A percentile compares a stretch with the other conserved stretches of the same genome.
These are phyloP conservation scores for Lepisosteus oculatus DNA, from an alignment of 2,113 vertebrate species.

Conservation along the genomic window DNA sequence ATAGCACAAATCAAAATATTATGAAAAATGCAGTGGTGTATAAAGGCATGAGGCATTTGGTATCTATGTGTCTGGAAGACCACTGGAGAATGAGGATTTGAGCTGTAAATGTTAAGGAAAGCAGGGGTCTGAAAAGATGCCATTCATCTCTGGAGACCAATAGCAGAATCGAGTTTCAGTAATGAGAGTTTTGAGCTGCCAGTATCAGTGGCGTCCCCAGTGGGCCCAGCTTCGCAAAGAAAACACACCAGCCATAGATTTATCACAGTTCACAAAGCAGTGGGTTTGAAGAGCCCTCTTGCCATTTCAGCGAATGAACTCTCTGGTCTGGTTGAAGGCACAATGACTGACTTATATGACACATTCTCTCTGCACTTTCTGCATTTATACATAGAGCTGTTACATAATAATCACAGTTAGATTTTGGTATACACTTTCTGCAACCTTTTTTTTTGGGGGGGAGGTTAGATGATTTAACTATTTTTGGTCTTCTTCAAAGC, in stretches of 20 bases:
- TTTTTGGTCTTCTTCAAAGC: too few relatives aligned
- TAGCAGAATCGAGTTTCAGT: constrained; percentile 58
- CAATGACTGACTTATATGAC: constrained; percentile 35
- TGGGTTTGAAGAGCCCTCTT: constrained; percentile 52
- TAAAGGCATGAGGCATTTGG: constrained; percentile 8
- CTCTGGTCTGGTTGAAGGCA: constrained; percentile 39
- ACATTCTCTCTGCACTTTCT: constrained; percentile 28
- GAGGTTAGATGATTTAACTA: too few relatives aligned
- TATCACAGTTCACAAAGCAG: constrained; percentile 65
- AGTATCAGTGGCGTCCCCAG: constrained; percentile 52
- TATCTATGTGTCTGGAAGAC: constrained; percentile 35
- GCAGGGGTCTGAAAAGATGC: constrained; percentile 68
- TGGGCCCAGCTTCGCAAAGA: constrained; percentile 52
- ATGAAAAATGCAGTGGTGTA: constrained; percentile 2
- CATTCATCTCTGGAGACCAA: constrained; percentile 57
- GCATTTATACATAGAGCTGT: constrained; percentile 13
- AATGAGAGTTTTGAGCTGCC: constrained; percentile 66
- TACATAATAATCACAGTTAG: too few relatives aligned
- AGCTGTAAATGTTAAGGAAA: constrained; percentile 52
- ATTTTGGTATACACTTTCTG: too few relatives aligned
- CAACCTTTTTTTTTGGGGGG: too few relatives aligned
- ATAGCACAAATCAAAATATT: too few relatives aligned
- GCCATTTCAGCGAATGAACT: constrained; percentile 39
- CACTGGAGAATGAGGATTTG: constrained; percentile 46
- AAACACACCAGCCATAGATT: constrained; percentile 60